Evolutionary conservation across 2,888 invertebrate genomes (phyloP).

Genomic region (Agonopterix subpropinquella): DNA sequence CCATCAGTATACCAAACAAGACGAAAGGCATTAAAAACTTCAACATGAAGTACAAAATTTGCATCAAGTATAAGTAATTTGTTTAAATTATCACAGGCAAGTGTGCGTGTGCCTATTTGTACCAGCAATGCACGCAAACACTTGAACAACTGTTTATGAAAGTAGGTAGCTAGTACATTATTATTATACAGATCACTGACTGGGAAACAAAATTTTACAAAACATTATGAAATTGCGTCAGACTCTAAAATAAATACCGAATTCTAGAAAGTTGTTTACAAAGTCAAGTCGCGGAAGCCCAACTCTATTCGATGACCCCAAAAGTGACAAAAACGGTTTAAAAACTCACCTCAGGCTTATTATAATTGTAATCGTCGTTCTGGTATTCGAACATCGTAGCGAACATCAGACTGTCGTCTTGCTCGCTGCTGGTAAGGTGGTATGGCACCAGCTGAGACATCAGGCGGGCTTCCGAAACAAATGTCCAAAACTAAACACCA

Average conservation of each 20-base stretch:
- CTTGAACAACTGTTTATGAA: too few species aligned
- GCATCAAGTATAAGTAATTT: too few species aligned
- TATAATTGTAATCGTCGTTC: conserved; percentile 64
- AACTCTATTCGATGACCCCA: conserved; percentile 7
- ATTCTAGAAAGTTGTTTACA: conserved; percentile 45
- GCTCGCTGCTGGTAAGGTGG: conserved; percentile 62
- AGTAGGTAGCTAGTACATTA: not conserved
- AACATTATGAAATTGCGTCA: conserved; percentile 17
- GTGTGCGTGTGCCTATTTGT: too few species aligned
- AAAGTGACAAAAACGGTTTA: conserved; percentile 7
- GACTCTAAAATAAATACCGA: conserved; percentile 12
- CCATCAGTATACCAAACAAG: too few species aligned
- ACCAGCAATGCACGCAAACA: too few species aligned
- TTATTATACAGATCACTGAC: not conserved
- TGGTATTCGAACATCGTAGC: conserved; percentile 74
- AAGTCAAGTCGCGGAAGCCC: conserved; percentile 27
- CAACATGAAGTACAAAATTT: too few species aligned
- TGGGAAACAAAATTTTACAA: not conserved
- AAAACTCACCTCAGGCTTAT: conserved; percentile 60
- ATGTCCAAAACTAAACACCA: conserved; percentile 46
- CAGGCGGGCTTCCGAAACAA: conserved; percentile 56
- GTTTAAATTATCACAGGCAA: too few species aligned
- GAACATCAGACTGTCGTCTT: conserved; percentile 74
- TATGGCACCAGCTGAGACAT: conserved; percentile 81
- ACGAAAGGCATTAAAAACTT: too few species aligned